Evolutionary conservation across 1,140 invertebrate genomes (phyloP).

Genomic region (Plectrocnemia conspersa): DNA sequence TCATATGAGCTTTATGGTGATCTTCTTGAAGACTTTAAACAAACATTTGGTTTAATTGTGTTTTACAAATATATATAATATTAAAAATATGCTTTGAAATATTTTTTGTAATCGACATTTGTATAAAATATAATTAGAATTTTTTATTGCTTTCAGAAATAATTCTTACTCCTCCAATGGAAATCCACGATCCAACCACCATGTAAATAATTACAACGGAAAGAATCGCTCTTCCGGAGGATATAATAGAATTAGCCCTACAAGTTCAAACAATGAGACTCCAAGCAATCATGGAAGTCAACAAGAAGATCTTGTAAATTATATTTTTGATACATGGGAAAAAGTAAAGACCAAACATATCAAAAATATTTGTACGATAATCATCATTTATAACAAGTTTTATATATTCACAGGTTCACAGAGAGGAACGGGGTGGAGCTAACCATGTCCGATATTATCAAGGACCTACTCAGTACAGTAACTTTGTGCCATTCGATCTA

Average conservation of each 20-base stretch:
- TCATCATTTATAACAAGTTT: neutral
- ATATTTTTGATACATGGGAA: slow-evolving; percentile 51
- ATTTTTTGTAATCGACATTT: no score
- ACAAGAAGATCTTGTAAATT: slow-evolving; percentile 49
- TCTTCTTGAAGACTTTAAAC: no score
- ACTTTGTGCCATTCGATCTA: slow-evolving; percentile 48
- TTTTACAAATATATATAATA: neutral
- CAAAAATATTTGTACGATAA: neutral
- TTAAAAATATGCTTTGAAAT: no score
- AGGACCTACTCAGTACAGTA: slow-evolving; percentile 41
- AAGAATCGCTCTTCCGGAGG: slow-evolving; percentile 17
- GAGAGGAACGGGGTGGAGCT: slow-evolving; percentile 44
- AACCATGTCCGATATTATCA: slow-evolving; percentile 44
- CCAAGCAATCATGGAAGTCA: slow-evolving; percentile 39
- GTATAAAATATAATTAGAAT: no score
- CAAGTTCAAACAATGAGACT: slow-evolving; percentile 8
- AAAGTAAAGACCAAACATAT: slow-evolving; percentile 38
- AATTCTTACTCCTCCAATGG: slow-evolving; percentile 36
- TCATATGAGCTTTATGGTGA: no score
- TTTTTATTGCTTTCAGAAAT: slow-evolving; percentile 32
- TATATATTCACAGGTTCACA: slow-evolving; percentile 42
- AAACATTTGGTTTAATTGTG: neutral
- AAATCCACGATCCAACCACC: slow-evolving; percentile 13
- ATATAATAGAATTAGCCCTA: slow-evolving; percentile 5
- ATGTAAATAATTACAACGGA: slow-evolving; percentile 16